Evolutionary conservation across 2,797 vertebrate species (phyloP).

Genomic region (Cottoperca gobio): DNA sequence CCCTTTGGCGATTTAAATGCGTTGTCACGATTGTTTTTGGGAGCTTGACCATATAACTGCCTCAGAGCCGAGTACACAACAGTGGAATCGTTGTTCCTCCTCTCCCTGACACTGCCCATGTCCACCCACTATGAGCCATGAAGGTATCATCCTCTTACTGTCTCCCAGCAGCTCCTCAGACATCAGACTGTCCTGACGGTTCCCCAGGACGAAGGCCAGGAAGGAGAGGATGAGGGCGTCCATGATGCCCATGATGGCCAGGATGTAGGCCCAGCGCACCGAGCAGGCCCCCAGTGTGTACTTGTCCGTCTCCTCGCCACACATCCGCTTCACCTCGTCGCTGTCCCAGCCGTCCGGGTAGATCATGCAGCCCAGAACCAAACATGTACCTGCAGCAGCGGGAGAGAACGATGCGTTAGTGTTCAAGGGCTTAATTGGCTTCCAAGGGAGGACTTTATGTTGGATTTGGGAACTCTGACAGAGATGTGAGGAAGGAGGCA

Average conservation of each 20-base stretch:
- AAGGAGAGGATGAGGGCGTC: slow-evolving; percentile 98
- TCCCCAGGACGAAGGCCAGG: slow-evolving; percentile 97
- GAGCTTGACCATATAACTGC: neutral
- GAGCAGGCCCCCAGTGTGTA: slow-evolving; percentile 98
- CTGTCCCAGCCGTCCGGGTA: slow-evolving; percentile 99
- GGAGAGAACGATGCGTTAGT: neutral
- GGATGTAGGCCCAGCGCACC: slow-evolving; percentile 98
- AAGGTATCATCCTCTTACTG: slow-evolving; percentile 85
- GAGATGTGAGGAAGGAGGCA: slow-evolving; percentile 19
- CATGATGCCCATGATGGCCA: slow-evolving; percentile 99
- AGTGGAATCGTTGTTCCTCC: too few relatives aligned
- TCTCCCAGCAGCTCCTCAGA: slow-evolving; percentile 97
- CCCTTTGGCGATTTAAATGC: neutral
- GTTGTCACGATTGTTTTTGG: neutral
- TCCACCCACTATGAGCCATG: neutral
- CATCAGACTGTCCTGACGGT: slow-evolving; percentile 98
- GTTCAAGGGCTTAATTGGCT: slow-evolving; percentile 1
- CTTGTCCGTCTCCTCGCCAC: slow-evolving; percentile 97
- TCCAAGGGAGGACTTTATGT: neutral
- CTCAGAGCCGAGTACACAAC: too few relatives aligned
- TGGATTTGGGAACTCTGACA: neutral
- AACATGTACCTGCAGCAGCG: slow-evolving; percentile 89
- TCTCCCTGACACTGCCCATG: neutral
- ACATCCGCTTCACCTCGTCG: slow-evolving; percentile 97
- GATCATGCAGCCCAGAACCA: slow-evolving; percentile 98